These are phyloP conservation scores for Apis dorsata DNA, from an alignment of 1,140 invertebrate species.

Conservation along the genomic window DNA sequence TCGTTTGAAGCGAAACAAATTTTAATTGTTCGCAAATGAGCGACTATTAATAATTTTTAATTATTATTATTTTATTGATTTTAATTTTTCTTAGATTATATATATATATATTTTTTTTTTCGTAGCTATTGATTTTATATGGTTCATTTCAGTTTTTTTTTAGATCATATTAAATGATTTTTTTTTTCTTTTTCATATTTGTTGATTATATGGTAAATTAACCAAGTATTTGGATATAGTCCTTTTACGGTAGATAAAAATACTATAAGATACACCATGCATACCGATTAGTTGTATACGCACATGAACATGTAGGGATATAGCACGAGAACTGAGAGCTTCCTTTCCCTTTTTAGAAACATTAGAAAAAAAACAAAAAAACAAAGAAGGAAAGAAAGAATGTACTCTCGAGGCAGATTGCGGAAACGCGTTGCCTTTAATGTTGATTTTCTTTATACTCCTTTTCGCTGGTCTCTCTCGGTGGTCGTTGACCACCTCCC, in stretches of 20 bases:
- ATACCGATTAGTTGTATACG: slow-evolving; percentile 36
- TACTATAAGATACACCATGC: slow-evolving; percentile 24
- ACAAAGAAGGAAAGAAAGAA: slow-evolving; percentile 60
- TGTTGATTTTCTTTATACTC: slow-evolving; percentile 70
- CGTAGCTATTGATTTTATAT: neutral
- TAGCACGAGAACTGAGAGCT: slow-evolving; percentile 24
- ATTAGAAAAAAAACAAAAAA: slow-evolving; percentile 52
- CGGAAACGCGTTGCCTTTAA: slow-evolving; percentile 70
- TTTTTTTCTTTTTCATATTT: neutral
- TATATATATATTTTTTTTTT: neutral
- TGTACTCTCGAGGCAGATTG: slow-evolving; percentile 56
- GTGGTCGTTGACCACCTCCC: slow-evolving; percentile 59
- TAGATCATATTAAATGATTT: too few species aligned
- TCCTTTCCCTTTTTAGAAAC: slow-evolving; percentile 60
- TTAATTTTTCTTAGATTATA: neutral
- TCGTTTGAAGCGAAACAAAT: slow-evolving; percentile 6
- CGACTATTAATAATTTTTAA: neutral
- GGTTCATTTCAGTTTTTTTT: neutral
- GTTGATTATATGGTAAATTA: neutral
- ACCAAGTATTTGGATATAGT: slow-evolving; percentile 43
- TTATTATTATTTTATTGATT: neutral
- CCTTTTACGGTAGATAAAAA: slow-evolving; percentile 66
- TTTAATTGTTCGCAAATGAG: neutral
- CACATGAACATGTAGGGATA: slow-evolving; percentile 42
- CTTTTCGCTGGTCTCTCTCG: slow-evolving; percentile 36